Evolutionary conservation across 2,797 vertebrate genomes (phyloP).

Genomic region (Crenuchus spilurus): DNA sequence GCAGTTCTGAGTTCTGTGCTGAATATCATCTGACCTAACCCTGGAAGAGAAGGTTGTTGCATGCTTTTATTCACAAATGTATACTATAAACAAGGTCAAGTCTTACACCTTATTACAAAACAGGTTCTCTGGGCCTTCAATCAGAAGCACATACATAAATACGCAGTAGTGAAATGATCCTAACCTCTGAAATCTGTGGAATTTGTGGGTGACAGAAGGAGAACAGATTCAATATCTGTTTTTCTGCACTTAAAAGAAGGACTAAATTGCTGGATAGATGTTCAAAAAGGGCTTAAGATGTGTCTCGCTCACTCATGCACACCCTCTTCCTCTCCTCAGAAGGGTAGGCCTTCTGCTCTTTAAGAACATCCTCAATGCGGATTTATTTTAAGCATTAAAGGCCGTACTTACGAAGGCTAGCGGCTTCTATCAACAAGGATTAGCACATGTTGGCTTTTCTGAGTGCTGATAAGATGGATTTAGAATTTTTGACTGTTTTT

Average conservation of each 20-base stretch:
- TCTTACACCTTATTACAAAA: no score
- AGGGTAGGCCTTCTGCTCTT: constrained; percentile 71
- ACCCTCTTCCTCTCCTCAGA: constrained; percentile 63
- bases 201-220: constrained; percentile 59
- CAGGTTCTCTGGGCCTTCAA: background rate
- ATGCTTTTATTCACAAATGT: no score
- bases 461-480: constrained; percentile 79
- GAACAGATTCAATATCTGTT: constrained; percentile 66
- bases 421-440: constrained; percentile 71
- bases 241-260: constrained; percentile 68
- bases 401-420: constrained; percentile 71
- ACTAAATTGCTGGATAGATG: constrained; percentile 75
- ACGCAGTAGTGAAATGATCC: constrained; percentile 49
- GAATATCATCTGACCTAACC: constrained; percentile 54
- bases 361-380: constrained; percentile 78
- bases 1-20: background rate
- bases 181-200: constrained; percentile 67
- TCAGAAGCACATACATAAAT: constrained; percentile 4
- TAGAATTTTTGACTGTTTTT: constrained; percentile 75
- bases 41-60: constrained; percentile 43
- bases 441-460: constrained; percentile 78
- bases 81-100: no score
- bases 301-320: constrained; percentile 58
- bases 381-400: constrained; percentile 82
- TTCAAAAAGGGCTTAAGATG: constrained; percentile 76